These are phyloP conservation scores for Caracal caracal DNA, from an alignment of 2,113 vertebrate genomes.

Conservation along the genomic window DNA sequence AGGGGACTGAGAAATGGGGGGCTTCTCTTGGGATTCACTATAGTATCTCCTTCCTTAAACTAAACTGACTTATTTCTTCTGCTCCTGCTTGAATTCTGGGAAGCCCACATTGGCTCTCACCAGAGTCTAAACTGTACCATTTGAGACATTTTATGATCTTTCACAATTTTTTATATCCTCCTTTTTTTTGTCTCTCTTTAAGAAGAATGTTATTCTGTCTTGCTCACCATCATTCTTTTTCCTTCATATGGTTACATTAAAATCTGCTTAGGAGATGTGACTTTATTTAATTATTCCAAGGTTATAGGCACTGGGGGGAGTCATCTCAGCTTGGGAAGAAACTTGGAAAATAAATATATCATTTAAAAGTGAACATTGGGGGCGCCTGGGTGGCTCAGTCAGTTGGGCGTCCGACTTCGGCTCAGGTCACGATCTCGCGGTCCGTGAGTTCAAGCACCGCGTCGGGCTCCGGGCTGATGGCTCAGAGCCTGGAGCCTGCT, in stretches of 20 bases:
- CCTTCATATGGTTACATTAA: background rate
- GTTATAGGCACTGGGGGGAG: background rate
- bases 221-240: background rate
- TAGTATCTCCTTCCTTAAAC: background rate
- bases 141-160: conserved; percentile 31
- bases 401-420: fast-evolving
- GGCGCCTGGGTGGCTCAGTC: no score
- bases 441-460: no score
- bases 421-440: no score
- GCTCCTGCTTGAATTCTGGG: background rate
- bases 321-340: conserved; percentile 38
- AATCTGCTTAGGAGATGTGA: conserved; percentile 7
- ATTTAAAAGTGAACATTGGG: background rate
- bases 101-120: background rate
- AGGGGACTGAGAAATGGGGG: background rate
- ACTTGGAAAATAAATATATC: conserved; percentile 21
- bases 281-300: conserved; percentile 29
- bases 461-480: no score
- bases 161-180: background rate
- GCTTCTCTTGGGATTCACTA: background rate
- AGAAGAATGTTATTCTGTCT: background rate
- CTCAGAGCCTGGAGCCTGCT: no score
- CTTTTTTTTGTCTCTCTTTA: background rate
- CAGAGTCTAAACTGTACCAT: background rate
- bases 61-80: background rate